Percentiles rank a stretch among this genome's conserved stretches.
Evolutionary conservation across 1,140 invertebrate genomes (phyloP).

Genomic region (Plectrocnemia conspersa): DNA sequence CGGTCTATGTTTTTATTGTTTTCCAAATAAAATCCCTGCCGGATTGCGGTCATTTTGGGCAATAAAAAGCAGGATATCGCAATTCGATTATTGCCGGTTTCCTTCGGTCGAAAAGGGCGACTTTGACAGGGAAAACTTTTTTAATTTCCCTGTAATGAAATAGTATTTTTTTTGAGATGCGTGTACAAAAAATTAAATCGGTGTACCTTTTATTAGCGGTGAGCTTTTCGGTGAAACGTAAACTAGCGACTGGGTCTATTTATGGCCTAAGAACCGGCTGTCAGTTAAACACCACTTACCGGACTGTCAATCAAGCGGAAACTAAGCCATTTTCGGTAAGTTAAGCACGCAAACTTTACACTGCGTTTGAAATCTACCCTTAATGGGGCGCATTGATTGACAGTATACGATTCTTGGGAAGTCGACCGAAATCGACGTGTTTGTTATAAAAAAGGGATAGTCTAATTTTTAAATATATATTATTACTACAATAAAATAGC

Average conservation of each 20-base stretch:
- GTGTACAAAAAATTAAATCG: no score
- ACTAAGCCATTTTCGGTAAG: slow-evolving; percentile 10
- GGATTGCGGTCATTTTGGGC: slow-evolving; percentile 31
- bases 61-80: slow-evolving; percentile 34
- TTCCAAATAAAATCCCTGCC: slow-evolving; percentile 4
- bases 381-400: slow-evolving; percentile 2
- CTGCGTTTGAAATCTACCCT: slow-evolving; percentile 7
- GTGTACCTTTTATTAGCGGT: no score
- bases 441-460: no score
- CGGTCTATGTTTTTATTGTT: slow-evolving; percentile 22
- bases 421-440: no score
- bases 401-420: background rate
- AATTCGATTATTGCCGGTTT: slow-evolving; percentile 28
- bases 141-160: no score
- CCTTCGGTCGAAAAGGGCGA: no score
- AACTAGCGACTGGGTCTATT: slow-evolving; percentile 1
- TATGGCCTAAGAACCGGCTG: slow-evolving; percentile 5
- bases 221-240: background rate
- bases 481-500: no score
- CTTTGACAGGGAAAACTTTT: no score
- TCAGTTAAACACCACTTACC: slow-evolving; percentile 16
- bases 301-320: slow-evolving; percentile 13
- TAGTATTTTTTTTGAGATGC: no score
- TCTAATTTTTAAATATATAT: no score
- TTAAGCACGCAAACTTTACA: slow-evolving; percentile 6